Percentiles rank a stretch among this genome's conserved stretches.
These are phyloP conservation scores for Selene dorsalis DNA, from an alignment of 2,797 vertebrate genomes.

Conservation along the genomic window DNA sequence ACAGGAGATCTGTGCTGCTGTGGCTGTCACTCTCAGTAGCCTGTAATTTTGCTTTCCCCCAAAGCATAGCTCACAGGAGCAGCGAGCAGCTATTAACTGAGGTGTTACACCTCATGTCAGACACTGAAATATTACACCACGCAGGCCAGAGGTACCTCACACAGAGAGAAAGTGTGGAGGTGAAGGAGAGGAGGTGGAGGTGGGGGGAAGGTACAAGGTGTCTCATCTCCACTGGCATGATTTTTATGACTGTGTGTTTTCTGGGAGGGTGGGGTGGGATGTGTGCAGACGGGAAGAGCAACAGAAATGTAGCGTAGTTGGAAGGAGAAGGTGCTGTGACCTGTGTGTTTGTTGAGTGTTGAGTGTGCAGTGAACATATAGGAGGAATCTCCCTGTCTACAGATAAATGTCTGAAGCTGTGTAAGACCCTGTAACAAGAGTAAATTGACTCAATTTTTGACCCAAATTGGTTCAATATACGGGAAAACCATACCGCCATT, in stretches of 20 bases:
- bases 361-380: background rate
- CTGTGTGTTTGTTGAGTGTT: background rate
- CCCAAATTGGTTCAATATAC: background rate
- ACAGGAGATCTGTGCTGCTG: constrained; percentile 38
- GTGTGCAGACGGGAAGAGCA: background rate
- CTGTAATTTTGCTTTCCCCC: constrained; percentile 66
- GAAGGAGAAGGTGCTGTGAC: constrained; percentile 16
- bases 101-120: constrained; percentile 58
- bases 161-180: constrained; percentile 28
- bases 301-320: background rate
- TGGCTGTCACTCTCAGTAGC: constrained; percentile 61
- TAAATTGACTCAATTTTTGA: background rate
- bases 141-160: constrained; percentile 19
- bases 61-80: constrained; percentile 64
- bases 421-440: background rate
- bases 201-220: constrained; percentile 25
- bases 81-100: constrained; percentile 67
- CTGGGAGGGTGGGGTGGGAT: background rate
- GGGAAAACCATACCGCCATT: background rate
- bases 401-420: background rate
- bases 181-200: constrained; percentile 41
- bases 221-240: constrained; percentile 10
- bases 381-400: background rate
- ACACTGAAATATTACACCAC: constrained; percentile 55
- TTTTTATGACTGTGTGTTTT: constrained; percentile 22